Evolutionary conservation across 2,888 invertebrate genomes (phyloP).

Genomic region (Agriotes lineatus): DNA sequence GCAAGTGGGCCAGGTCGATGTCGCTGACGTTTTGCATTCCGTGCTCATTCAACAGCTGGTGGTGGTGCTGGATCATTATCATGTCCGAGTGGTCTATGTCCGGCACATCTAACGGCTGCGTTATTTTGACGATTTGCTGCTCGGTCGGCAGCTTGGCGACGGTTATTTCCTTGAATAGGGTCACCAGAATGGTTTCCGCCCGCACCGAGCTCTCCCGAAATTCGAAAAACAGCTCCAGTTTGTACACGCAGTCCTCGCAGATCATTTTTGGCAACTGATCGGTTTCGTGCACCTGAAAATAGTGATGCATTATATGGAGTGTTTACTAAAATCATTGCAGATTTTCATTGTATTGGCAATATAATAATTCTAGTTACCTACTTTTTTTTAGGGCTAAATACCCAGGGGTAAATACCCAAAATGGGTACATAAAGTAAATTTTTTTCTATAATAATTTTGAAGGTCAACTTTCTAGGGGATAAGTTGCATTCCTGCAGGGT

Average conservation of each 20-base stretch:
- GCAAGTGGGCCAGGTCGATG: constrained; percentile 58
- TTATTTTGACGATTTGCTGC: constrained; percentile 46
- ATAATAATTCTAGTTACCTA: too few species aligned
- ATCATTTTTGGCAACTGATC: constrained; percentile 73
- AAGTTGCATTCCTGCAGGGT: too few species aligned
- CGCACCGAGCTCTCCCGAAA: constrained; percentile 70
- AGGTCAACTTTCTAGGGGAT: too few species aligned
- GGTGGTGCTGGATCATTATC: constrained; percentile 59
- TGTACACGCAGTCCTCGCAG: constrained; percentile 71
- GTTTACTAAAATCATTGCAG: too few species aligned
- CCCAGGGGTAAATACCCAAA: too few species aligned
- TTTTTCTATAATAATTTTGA: too few species aligned
- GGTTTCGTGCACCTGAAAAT: constrained; percentile 67
- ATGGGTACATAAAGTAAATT: too few species aligned
- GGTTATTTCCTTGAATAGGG: constrained; percentile 60
- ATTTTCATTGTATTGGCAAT: too few species aligned
- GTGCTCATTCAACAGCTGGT: constrained; percentile 55
- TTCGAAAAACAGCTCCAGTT: constrained; percentile 70
- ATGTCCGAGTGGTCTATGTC: constrained; percentile 55
- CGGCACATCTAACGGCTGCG: constrained; percentile 46
- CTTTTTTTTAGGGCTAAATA: too few species aligned
- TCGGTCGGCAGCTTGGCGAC: constrained; percentile 46
- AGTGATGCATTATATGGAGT: too few species aligned
- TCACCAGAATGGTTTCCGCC: constrained; percentile 68
- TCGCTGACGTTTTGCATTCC: constrained; percentile 57